phyloP scores from a whole-genome alignment of 35 echinoderm and acorn worm genomes.

The Lytechinus pictus region DNA sequence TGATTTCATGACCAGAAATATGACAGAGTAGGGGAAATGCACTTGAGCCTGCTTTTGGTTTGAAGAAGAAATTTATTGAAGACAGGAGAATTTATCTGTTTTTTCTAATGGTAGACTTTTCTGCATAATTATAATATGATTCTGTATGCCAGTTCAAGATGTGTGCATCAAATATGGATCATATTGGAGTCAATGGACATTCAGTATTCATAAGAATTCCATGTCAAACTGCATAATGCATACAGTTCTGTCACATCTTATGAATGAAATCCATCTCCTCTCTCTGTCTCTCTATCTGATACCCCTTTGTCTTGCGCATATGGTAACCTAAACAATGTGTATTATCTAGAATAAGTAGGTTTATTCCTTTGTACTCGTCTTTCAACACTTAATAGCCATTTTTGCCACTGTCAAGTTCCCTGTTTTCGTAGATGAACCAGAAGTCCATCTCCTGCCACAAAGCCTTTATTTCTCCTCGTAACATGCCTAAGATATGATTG shows the following conservation, averaged over 20 bases:
- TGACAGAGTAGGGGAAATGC: too few relatives aligned
- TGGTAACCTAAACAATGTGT: neutral
- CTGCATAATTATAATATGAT: neutral
- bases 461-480: neutral
- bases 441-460: neutral
- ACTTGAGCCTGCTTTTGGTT: neutral
- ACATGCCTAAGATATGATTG: neutral
- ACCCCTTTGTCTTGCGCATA: neutral
- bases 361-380: neutral
- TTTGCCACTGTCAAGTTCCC: neutral
- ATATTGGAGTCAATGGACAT: constrained; percentile 3
- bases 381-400: neutral
- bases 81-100: too few relatives aligned
- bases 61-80: neutral
- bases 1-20: too few relatives aligned
- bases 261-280: neutral
- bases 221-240: neutral
- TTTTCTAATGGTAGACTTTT: neutral
- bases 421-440: neutral
- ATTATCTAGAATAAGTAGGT: neutral
- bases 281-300: neutral
- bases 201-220: neutral
- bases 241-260: neutral
- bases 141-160: neutral
- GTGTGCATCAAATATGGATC: neutral